Evolutionary conservation across 2,888 invertebrate genomes (phyloP).

Genomic region (Gastrophysa polygoni): DNA sequence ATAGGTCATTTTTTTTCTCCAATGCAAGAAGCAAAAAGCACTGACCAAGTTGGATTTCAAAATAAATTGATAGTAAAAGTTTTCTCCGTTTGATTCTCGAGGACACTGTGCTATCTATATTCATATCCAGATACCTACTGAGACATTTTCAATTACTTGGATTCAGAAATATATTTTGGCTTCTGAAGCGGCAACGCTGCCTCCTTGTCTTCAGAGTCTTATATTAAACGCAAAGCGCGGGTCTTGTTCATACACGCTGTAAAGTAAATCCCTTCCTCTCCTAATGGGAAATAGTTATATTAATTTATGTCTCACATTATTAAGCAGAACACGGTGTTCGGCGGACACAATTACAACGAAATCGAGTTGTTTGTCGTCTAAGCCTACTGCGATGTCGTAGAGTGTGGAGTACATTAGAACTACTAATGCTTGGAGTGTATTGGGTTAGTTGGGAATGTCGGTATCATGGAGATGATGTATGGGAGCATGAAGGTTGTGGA

Average conservation of each 20-base stretch:
- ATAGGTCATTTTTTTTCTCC: too few species aligned
- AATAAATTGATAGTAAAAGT: too few species aligned
- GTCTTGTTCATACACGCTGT: constrained; percentile 51
- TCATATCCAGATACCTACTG: too few species aligned
- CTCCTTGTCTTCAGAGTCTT: background rate
- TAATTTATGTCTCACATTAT: constrained; percentile 59
- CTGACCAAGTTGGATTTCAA: too few species aligned
- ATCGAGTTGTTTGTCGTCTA: constrained; percentile 58
- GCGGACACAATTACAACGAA: constrained; percentile 57
- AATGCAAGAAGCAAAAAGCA: too few species aligned
- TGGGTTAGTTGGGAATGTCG: background rate
- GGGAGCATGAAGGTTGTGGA: background rate
- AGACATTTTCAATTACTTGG: too few species aligned
- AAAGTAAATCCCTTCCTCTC: constrained; percentile 51
- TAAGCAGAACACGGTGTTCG: constrained; percentile 55
- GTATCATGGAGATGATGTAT: background rate
- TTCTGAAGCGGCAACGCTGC: background rate
- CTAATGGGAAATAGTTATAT: constrained; percentile 55
- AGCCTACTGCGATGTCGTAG: constrained; percentile 39
- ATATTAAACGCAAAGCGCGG: constrained; percentile 36
- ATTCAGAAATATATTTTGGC: too few species aligned
- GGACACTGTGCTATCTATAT: too few species aligned
- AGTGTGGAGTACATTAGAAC: constrained; percentile 52
- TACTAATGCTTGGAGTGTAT: constrained; percentile 51
- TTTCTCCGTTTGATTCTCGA: too few species aligned